A percentile compares a stretch with the other conserved stretches of the same genome.
phyloP scores from a whole-genome alignment of 2,888 invertebrate genomes.

The Sesamia inferens region DNA sequence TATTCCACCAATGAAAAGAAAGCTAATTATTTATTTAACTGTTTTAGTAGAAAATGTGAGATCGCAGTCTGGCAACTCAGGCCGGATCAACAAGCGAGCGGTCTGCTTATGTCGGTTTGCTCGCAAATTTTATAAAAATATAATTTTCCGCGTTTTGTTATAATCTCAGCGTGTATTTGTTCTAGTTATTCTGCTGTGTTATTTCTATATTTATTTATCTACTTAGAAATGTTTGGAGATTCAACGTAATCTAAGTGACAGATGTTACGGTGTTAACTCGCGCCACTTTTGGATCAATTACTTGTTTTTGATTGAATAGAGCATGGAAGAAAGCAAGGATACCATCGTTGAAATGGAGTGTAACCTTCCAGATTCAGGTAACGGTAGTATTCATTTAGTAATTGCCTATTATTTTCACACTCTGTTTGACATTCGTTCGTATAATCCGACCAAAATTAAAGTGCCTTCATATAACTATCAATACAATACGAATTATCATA shows the following conservation, averaged over 20 bases:
- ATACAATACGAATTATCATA: conserved; percentile 17
- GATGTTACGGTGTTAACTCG: conserved; percentile 81
- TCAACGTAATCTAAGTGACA: conserved; percentile 77
- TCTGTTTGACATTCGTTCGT: conserved; percentile 68
- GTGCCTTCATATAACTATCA: conserved; percentile 52
- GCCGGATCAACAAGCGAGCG: conserved; percentile 85
- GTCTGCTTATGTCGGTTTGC: conserved; percentile 65
- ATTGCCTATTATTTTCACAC: conserved; percentile 49
- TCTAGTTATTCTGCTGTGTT: conserved; percentile 44
- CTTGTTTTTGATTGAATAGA: conserved; percentile 60
- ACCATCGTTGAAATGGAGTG: conserved; percentile 69
- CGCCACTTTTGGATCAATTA: conserved; percentile 78
- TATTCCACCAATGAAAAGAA: background rate
- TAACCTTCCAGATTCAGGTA: conserved; percentile 74
- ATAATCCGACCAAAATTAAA: conserved; percentile 72
- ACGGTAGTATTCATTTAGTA: conserved; percentile 59
- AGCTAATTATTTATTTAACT: background rate
- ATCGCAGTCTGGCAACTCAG: conserved; percentile 72
- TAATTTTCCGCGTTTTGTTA: conserved; percentile 45
- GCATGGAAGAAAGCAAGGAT: conserved; percentile 78
- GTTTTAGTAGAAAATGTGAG: conserved; percentile 22
- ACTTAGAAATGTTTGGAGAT: conserved; percentile 73
- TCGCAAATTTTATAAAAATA: conserved; percentile 55
- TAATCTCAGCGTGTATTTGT: conserved; percentile 38
- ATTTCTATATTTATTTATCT: conserved; percentile 46